A percentile compares a stretch with the other conserved stretches of the same genome.
Conservation (phyloP, 2,113 vertebrate genomes). For the Gallinago paraguaiae region DNA sequence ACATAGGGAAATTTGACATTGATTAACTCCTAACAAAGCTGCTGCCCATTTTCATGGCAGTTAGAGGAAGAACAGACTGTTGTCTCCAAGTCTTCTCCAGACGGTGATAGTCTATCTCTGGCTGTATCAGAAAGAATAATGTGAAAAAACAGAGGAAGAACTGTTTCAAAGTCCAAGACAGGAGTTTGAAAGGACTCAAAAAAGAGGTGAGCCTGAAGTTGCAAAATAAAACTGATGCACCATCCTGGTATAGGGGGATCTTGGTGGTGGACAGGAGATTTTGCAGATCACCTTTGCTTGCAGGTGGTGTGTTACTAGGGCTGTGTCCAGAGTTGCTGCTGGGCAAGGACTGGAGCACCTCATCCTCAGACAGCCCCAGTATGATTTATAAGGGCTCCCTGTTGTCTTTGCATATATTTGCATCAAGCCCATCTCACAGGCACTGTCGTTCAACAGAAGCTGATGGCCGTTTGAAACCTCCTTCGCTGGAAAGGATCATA, state of each 20-base stretch:
- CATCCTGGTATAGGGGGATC: not conserved
- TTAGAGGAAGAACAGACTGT: not conserved
- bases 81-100: not conserved
- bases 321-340: not conserved
- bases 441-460: not conserved
- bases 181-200: not conserved
- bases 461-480: not conserved
- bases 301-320: not conserved
- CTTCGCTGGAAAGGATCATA: not conserved
- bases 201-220: not conserved
- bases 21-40: not conserved
- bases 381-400: not conserved
- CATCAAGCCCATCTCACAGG: not conserved
- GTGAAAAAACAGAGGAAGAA: not conserved
- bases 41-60: not conserved
- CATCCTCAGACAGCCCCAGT: not conserved
- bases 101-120: not conserved
- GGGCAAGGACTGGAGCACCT: not conserved
- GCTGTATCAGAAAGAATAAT: not conserved
- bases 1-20: not conserved
- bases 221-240: not conserved
- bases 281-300: not conserved
- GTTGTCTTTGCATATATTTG: not conserved
- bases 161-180: not conserved
- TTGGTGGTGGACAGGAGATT: not conserved